phyloP scores from a whole-genome alignment of 2,113 vertebrate genomes.

The Ptychochromis oligacanthus region DNA sequence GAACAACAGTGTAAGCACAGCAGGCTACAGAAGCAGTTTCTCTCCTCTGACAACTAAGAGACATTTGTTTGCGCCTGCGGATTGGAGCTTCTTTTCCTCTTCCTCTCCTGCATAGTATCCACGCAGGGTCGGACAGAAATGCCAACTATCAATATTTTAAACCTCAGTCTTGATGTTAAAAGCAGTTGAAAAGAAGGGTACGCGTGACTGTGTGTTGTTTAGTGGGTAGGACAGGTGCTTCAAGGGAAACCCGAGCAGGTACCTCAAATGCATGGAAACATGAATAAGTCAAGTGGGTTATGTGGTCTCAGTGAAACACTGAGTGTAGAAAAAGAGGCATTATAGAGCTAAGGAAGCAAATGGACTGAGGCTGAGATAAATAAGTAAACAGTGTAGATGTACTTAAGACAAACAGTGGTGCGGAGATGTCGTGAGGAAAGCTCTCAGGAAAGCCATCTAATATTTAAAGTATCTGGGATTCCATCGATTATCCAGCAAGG shows the following conservation, averaged over 20 bases:
- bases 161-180: slow-evolving; percentile 26
- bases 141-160: slow-evolving; percentile 58
- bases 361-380: slow-evolving; percentile 61
- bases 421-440: slow-evolving; percentile 31
- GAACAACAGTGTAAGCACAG: slow-evolving; percentile 3
- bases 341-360: slow-evolving; percentile 39
- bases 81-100: slow-evolving; percentile 24
- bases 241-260: slow-evolving; percentile 4
- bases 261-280: slow-evolving; percentile 41
- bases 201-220: neutral
- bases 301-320: slow-evolving; percentile 27
- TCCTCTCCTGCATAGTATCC: slow-evolving; percentile 11
- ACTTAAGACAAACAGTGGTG: slow-evolving; percentile 51
- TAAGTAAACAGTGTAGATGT: slow-evolving; percentile 69
- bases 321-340: slow-evolving; percentile 38
- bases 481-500: neutral
- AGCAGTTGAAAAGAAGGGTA: neutral
- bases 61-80: slow-evolving; percentile 20
- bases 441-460: slow-evolving; percentile 45
- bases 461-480: slow-evolving; percentile 44
- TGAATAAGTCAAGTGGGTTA: slow-evolving; percentile 66
- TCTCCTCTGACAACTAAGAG: slow-evolving; percentile 21
- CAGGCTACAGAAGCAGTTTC: neutral
- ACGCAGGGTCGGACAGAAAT: slow-evolving; percentile 20
- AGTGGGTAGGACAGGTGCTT: slow-evolving; percentile 10